Evolutionary conservation across 2,113 vertebrate species (phyloP), one percentile per base, ranked within the genome.

Genomic region (Puffinus mauretanicus): DNA sequence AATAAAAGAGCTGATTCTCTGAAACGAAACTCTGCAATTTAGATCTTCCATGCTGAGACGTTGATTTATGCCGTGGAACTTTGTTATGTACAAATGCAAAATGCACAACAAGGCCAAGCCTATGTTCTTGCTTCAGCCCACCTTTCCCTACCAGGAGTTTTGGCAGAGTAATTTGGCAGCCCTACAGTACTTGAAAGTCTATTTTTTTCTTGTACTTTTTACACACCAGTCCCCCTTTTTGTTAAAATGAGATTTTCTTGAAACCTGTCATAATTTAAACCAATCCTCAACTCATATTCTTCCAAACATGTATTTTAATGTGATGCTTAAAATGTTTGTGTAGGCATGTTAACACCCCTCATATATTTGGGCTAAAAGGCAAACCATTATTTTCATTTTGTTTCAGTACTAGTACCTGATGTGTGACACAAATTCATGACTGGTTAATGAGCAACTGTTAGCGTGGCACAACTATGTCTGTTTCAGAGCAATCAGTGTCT

Each of bases 321-420:
- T n/a, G 54, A 25, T 84, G 25, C 69, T 88, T 49, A 70, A 95
- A 94, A 97, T 91, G 52, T 78, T 93, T 94, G 73, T 86, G 62
- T 79, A 69, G 62, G 42, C 16, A 3, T 65, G 78, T 80, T 94
- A 91, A 82, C 57, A 80, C n/a, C 32, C 73, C 24, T 91, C 1
- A 0, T 51, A 32, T 66, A 89, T 95, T 93, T 57, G 58, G 70
- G 46, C 71, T 95, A 93, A 94, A 97, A 95, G 60, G 51, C 49
- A 82, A 91, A 89, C 70, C 27, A 54, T 65, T 82, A 69, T 82
- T 85, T 97, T 91, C 14, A 94, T 87, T 93, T 77, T 82, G 71
- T 89, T 95, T 96, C 86, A 93, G 93, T 94, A 93, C 66, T 87
- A 85, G 49, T 85, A 77, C 91, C 72, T 94, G 94, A 95, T 93